Base-by-base conservation (phyloP, 2,113 vertebrate species). In the Ondatra zibethicus region DNA sequence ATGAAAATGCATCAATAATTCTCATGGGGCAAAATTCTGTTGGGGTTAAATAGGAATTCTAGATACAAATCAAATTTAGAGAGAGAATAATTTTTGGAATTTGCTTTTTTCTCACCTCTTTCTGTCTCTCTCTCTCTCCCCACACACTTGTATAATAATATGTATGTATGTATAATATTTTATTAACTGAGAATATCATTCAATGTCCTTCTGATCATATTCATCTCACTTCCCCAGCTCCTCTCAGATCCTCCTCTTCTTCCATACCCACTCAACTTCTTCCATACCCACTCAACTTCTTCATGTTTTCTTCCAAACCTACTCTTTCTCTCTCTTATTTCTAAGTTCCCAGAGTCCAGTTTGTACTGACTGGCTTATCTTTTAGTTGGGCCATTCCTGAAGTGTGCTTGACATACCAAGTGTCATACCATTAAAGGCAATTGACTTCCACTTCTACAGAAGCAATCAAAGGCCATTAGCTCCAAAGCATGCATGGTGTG, bases 1-100 rank as follows among this genome's bases (percentile, higher is more conserved):
- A 90, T 68, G 36, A 89, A 97, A 93, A 33, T 2, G 1, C 61
- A 42, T 78, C 93, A n/a, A n/a, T 36, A 45, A 55, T 97, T 95
- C 58, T 63, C 29, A 84, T 84, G 84, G 58, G 84, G 76, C 14
- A 93, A 93, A 92, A 58, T 58, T 21, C 58, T 58, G 58, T 58
- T 84, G 78, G 58, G 84, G 76, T 11, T 92, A 93, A 92, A 63
- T 42, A 39, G 72, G 93, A 92, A 88, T 95, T 96, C 21, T 80
- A 85, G 95, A 87, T 39, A n/a, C 75, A 96, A 89, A 75, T 42
- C n/a, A 95, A 77, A 93, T 95, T 96, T 93, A 94, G 58, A 9
- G 70, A 93, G 5, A 96, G 75, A 95, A 84, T 0, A 4, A 72
- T 93, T 96, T 96, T 33, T 84, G 75, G 39, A 39, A 77, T 97